These are phyloP conservation scores for Myotis davidii DNA, from an alignment of 2,113 vertebrate genomes.

Conservation along the genomic window DNA sequence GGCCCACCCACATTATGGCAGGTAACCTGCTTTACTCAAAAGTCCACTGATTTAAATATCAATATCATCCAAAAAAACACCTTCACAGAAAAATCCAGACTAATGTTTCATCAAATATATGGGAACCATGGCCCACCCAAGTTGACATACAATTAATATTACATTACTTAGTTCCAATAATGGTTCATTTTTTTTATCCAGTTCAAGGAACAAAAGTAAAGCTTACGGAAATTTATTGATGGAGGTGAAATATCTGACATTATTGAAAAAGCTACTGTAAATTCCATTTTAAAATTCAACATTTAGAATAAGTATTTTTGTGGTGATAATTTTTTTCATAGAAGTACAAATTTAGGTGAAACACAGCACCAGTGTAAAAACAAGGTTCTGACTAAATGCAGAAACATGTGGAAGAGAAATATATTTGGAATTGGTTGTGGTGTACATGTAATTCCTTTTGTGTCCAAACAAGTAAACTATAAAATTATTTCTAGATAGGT, in stretches of 20 bases:
- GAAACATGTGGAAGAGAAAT: neutral
- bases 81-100: conserved; percentile 19
- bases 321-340: neutral
- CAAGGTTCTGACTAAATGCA: conserved; percentile 40
- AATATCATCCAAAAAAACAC: conserved; percentile 37
- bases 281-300: conserved; percentile 29
- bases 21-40: conserved; percentile 30
- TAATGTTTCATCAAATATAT: conserved; percentile 44
- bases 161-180: conserved; percentile 1
- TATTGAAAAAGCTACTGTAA: neutral
- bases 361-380: neutral
- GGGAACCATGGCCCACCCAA: neutral
- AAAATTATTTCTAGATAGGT: conserved; percentile 27
- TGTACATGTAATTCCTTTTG: conserved; percentile 17
- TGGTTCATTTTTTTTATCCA: neutral
- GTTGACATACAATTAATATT: conserved; percentile 41
- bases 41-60: conserved; percentile 36
- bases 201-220: conserved; percentile 10
- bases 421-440: neutral
- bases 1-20: neutral
- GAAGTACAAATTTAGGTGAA: neutral
- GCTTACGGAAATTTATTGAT: neutral
- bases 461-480: conserved; percentile 24
- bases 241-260: neutral
- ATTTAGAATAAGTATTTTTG: conserved; percentile 8